Evolutionary conservation across 2,113 vertebrate genomes (phyloP).

Genomic region (Eulacestoma nigropectus): DNA sequence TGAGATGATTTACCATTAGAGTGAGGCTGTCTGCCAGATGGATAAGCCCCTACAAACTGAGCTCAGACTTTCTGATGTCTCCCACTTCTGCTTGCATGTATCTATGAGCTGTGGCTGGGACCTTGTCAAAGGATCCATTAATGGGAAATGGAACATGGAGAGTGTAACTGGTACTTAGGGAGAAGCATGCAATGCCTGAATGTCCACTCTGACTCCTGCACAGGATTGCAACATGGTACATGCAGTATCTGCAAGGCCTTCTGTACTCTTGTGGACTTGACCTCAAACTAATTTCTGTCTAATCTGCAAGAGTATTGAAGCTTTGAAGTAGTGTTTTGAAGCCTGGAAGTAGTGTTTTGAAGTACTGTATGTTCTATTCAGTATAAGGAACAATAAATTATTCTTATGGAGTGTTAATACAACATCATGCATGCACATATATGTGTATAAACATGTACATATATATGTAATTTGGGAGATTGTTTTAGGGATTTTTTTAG

Average conservation of each 20-base stretch:
- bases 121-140: not conserved
- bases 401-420: not conserved
- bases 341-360: not conserved
- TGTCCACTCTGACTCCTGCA: rapidly evolving
- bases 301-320: not conserved
- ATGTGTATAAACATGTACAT: not conserved
- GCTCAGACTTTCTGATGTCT: conserved; percentile 37
- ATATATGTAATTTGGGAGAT: not conserved
- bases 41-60: conserved; percentile 17
- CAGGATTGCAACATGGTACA: rapidly evolving
- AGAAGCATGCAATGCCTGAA: not conserved
- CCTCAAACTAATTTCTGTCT: not conserved
- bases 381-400: not conserved
- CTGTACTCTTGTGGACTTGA: not conserved
- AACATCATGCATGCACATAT: rapidly evolving
- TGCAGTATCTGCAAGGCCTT: not conserved
- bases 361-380: not conserved
- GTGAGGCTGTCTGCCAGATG: conserved; percentile 14
- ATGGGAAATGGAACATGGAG: not conserved
- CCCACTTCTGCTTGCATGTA: not conserved
- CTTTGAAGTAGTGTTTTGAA: not conserved
- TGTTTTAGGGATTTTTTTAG: not conserved
- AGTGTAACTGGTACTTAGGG: not conserved
- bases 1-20: not conserved
- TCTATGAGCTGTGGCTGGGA: not conserved